phyloP scores from a whole-genome alignment of 1,140 invertebrate genomes.

The Tribolium castaneum region DNA sequence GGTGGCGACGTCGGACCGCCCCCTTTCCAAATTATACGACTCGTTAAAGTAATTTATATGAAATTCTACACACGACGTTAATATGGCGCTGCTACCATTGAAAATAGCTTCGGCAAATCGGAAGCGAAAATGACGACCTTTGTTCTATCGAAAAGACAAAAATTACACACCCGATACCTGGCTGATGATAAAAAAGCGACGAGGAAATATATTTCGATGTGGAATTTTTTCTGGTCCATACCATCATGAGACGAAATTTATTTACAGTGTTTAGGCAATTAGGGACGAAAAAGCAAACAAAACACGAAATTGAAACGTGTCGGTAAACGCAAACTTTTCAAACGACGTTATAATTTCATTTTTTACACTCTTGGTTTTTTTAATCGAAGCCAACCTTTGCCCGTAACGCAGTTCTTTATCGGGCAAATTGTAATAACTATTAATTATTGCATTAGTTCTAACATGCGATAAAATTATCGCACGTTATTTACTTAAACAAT shows the following conservation, averaged over 20 bases:
- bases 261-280: neutral
- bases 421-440: neutral
- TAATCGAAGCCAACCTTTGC: neutral
- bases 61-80: slow-evolving; percentile 50
- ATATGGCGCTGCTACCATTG: slow-evolving; percentile 7
- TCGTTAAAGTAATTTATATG: slow-evolving; percentile 52
- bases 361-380: neutral
- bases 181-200: neutral
- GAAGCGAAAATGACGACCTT: slow-evolving; percentile 22
- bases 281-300: neutral
- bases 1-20: neutral
- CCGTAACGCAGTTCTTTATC: neutral
- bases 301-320: neutral
- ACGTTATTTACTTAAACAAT: slow-evolving; percentile 1
- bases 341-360: neutral
- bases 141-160: slow-evolving; percentile 4
- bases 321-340: neutral
- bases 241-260: neutral
- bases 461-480: neutral
- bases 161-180: neutral
- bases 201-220: neutral
- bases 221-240: neutral
- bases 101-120: slow-evolving; percentile 9
- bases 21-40: slow-evolving; percentile 49
- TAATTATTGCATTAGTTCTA: neutral